A percentile compares a stretch with the other conserved stretches of the same genome.
These are phyloP conservation scores for Cladopsammia gracilis DNA, from an alignment of 64 coral and sea anemone genomes.

Conservation along the genomic window DNA sequence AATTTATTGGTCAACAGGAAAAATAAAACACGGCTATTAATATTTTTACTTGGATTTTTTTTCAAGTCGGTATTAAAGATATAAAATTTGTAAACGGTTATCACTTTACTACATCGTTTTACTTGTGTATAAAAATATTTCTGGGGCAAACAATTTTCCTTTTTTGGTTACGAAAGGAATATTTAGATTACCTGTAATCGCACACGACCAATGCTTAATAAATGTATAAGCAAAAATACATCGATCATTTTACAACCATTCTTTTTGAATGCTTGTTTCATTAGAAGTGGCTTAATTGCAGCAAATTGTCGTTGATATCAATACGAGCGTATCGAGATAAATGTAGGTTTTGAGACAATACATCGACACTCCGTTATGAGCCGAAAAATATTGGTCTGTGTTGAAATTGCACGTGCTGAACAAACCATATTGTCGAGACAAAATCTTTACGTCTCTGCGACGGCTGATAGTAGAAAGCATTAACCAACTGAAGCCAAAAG, in stretches of 20 bases:
- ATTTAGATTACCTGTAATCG: too few species aligned
- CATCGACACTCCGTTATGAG: neutral
- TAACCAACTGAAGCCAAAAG: too few species aligned
- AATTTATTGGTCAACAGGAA: too few species aligned
- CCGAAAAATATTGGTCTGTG: neutral
- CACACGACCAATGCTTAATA: too few species aligned
- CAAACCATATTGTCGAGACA: neutral
- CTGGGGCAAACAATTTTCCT: neutral
- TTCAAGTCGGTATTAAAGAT: too few species aligned
- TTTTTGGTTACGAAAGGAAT: neutral
- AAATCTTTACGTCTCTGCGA: neutral
- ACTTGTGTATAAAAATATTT: neutral
- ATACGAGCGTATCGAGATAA: conserved; percentile 45
- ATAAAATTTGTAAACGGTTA: neutral
- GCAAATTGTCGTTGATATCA: conserved; percentile 41
- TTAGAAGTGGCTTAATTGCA: conserved; percentile 24
- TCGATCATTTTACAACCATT: neutral
- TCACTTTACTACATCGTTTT: neutral
- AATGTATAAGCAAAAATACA: too few species aligned
- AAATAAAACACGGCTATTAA: too few species aligned
- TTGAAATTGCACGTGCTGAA: neutral
- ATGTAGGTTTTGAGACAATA: neutral
- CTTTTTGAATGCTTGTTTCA: neutral
- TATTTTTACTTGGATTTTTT: too few species aligned
- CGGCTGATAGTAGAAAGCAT: too few species aligned